Percentiles rank a stretch among this genome's conserved stretches.
phyloP scores from a whole-genome alignment of 2,113 vertebrate species.

The Mesoclemmys tuberculata region DNA sequence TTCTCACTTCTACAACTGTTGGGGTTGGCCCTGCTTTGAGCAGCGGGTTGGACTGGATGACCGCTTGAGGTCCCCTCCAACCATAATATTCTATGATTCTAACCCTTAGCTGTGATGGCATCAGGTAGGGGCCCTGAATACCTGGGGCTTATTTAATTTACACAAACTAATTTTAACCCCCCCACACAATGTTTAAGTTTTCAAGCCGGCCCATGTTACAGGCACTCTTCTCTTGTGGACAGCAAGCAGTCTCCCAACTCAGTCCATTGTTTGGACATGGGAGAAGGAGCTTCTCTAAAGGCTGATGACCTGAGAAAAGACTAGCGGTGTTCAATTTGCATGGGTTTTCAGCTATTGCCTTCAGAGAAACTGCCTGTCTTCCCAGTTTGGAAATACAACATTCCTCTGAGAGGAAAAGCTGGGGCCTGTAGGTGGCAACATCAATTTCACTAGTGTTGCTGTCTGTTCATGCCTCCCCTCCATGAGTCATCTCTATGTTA shows the following conservation, averaged over 20 bases:
- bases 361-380: too few relatives aligned
- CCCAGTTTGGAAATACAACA: too few relatives aligned
- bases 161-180: not conserved
- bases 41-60: too few relatives aligned
- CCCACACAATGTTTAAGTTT: not conserved
- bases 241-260: not conserved
- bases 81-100: too few relatives aligned
- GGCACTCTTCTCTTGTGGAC: not conserved
- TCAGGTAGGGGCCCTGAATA: not conserved
- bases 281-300: not conserved
- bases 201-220: not conserved
- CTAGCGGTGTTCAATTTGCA: not conserved
- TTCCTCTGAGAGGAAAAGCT: too few relatives aligned
- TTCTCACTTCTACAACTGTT: too few relatives aligned
- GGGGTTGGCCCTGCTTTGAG: too few relatives aligned
- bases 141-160: not conserved
- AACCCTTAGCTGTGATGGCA: too few relatives aligned
- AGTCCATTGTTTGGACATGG: not conserved
- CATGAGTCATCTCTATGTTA: not conserved
- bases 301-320: not conserved
- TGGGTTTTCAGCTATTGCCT: too few relatives aligned
- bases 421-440: too few relatives aligned
- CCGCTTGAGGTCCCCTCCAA: too few relatives aligned
- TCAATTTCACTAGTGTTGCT: not conserved
- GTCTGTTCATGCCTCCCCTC: accelerated